Evolutionary conservation across 2,888 invertebrate species (phyloP).

Genomic region (Mythimna ferrago): DNA sequence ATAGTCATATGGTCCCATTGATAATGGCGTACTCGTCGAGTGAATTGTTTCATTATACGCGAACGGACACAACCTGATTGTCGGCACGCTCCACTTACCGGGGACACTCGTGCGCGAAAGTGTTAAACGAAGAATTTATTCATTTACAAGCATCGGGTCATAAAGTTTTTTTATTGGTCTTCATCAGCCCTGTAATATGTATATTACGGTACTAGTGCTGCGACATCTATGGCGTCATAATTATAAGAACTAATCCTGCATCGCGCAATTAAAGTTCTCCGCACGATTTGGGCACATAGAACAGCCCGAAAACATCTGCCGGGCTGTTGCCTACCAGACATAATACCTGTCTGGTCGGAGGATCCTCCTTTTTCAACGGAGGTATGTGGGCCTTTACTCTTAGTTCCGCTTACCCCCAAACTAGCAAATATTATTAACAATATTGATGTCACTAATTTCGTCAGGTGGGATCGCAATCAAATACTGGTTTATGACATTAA

Average conservation of each 20-base stretch:
- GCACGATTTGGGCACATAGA: too few relatives aligned
- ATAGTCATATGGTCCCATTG: conserved; percentile 37
- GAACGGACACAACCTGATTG: conserved; percentile 89
- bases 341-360: too few relatives aligned
- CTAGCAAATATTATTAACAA: neutral
- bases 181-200: neutral
- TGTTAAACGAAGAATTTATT: conserved; percentile 32
- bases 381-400: too few relatives aligned
- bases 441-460: neutral
- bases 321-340: too few relatives aligned
- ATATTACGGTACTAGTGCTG: neutral
- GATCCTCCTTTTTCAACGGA: too few relatives aligned
- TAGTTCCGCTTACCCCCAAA: too few relatives aligned
- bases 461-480: too few relatives aligned
- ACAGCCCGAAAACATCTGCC: too few relatives aligned
- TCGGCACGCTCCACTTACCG: conserved; percentile 84
- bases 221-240: too few relatives aligned
- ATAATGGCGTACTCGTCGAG: conserved; percentile 46
- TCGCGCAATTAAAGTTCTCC: too few relatives aligned
- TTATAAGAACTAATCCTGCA: too few relatives aligned
- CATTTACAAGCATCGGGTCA: neutral
- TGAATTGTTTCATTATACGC: conserved; percentile 76
- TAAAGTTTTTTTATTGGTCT: neutral
- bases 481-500: too few relatives aligned
- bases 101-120: conserved; percentile 70